Conservation (phyloP, 2,888 invertebrate genomes). For the Drosophila setosimentum region DNA sequence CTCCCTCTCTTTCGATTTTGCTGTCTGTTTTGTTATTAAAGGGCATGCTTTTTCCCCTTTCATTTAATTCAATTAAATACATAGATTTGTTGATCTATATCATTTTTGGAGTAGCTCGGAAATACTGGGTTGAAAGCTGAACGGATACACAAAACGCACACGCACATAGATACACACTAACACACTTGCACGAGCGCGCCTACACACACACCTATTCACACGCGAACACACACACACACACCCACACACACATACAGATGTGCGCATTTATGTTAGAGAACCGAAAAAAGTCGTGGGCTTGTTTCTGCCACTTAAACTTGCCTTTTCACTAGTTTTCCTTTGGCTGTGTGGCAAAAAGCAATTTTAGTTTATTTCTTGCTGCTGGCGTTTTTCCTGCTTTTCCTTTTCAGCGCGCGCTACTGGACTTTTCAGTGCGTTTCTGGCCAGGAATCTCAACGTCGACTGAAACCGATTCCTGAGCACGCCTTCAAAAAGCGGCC, state of each 20-base stretch:
- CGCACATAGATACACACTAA: constrained; percentile 45
- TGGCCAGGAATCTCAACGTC: constrained; percentile 72
- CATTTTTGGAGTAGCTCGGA: constrained; percentile 60
- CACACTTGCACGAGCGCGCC: constrained; percentile 6
- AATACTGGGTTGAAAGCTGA: constrained; percentile 42
- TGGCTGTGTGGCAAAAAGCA: constrained; percentile 47
- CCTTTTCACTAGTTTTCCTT: constrained; percentile 70
- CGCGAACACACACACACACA: constrained; percentile 14
- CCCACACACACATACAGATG: not conserved
- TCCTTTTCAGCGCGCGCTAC: constrained; percentile 49
- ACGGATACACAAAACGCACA: constrained; percentile 72
- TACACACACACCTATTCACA: constrained; percentile 5
- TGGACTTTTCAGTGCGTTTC: constrained; percentile 47
- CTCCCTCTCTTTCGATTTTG: constrained; percentile 17
- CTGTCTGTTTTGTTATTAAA: constrained; percentile 45
- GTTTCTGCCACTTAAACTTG: constrained; percentile 71
- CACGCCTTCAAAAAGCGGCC: constrained; percentile 35
- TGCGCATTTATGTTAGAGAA: constrained; percentile 13
- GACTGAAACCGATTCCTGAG: constrained; percentile 51
- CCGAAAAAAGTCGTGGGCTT: constrained; percentile 17
- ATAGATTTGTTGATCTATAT: constrained; percentile 45
- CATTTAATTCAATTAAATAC: constrained; percentile 71
- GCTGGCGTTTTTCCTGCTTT: constrained; percentile 71
- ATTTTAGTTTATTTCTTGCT: constrained; percentile 49
- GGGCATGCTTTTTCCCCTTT: constrained; percentile 48